phyloP scores from a whole-genome alignment of 2,888 invertebrate species.

The Melieria crassipennis region DNA sequence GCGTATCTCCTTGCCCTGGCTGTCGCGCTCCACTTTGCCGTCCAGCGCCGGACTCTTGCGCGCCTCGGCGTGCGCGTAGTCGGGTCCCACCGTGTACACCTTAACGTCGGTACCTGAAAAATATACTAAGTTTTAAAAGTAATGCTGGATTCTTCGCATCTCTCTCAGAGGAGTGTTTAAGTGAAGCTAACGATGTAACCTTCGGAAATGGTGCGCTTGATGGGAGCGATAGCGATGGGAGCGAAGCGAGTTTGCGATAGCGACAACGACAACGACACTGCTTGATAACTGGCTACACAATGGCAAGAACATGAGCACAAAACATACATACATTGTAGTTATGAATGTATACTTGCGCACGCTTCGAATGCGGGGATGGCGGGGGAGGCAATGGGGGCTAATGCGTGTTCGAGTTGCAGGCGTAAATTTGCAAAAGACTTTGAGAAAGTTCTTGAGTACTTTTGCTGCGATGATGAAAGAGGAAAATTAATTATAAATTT shows the following conservation, averaged over 20 bases:
- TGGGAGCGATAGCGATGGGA: background rate
- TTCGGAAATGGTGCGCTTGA: background rate
- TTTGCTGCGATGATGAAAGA: slow-evolving; percentile 38
- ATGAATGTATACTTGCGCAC: slow-evolving; percentile 21
- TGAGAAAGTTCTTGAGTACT: slow-evolving; percentile 2
- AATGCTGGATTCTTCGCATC: slow-evolving; percentile 63
- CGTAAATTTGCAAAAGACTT: no score
- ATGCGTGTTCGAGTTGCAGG: background rate
- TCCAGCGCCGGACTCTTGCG: slow-evolving; percentile 98
- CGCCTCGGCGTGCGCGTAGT: slow-evolving; percentile 99
- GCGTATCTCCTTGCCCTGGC: slow-evolving; percentile 97
- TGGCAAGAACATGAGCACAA: no score
- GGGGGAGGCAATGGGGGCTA: slow-evolving; percentile 19
- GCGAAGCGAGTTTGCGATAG: background rate
- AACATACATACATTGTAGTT: no score
- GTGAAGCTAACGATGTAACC: background rate
- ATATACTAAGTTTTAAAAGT: slow-evolving; percentile 66
- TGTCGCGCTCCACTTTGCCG: slow-evolving; percentile 97
- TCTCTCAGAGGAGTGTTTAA: background rate
- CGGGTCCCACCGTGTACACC: slow-evolving; percentile 99
- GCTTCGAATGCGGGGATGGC: slow-evolving; percentile 13
- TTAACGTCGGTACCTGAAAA: slow-evolving; percentile 75
- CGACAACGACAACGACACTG: no score
- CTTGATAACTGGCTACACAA: no score
- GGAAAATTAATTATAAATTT: slow-evolving; percentile 24